Base-by-base conservation (phyloP, 2,113 vertebrate species). In the Brachirus orientalis region DNA sequence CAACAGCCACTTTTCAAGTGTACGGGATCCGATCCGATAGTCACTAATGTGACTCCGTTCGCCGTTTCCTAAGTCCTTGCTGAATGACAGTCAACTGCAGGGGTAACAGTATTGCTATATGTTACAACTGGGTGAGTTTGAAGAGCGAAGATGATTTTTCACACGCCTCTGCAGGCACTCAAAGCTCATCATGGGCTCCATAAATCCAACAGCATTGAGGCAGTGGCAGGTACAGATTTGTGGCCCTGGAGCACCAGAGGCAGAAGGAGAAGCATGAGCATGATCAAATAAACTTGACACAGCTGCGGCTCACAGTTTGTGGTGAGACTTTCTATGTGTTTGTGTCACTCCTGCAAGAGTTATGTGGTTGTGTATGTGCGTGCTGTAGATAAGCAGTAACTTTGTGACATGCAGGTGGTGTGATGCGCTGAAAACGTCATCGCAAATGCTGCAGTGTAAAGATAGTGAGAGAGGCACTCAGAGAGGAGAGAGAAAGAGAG, bases 141-240 rank as follows among this genome's bases (percentile, higher is more conserved):
- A 80, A 74, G 61, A 84, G 73, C 40, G 65, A 70, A 79, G 71
- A 14, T 20, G 65, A 73, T 79, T 84, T 83, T 63, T 41, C 67
- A 63, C 74, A 79, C 77, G 81, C 75, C 71, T 68, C 86, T 79
- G 77, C 83, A 86, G 83, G 75, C 68, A 73, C 72, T 86, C 75
- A 78, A 13, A 68, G 63, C 80, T 76, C 79, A 79, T 86, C 76
- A 84, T 70, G 57, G 62, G 66, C 82, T 76, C 72, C 78, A 84
- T 88, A 79, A 86, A 90, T 86, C 78, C 72, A 79, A 63, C 68
- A 80, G 81, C 66, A 82, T 72, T 61, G 13, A 57, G 80, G 55
- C 63, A 72, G 75, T 12, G 56, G 60, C 37, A 63, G 81, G 71
- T 53, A 66, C 58, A 41, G 73, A 67, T 85, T 86, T 83, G 87